Base-by-base conservation (phyloP, 2,113 vertebrate species). In the Salvator merianae region DNA sequence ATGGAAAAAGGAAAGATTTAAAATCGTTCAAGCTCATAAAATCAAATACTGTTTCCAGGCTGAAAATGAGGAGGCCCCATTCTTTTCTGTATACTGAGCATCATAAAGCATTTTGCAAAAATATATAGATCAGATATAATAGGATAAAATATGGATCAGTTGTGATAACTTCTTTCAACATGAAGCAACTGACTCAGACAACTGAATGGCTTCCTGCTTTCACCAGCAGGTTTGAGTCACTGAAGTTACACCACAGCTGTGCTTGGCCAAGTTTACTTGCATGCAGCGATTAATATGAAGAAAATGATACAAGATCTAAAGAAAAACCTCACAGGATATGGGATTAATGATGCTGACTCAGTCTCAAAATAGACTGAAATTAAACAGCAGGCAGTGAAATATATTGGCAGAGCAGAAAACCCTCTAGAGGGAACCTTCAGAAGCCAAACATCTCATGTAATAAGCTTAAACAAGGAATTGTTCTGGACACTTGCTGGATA, bases 121-220 rank as follows among this genome's bases (percentile, higher is more conserved):
- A 36, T 86, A 63, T 26, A 83, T 77, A 90, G 87, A 92, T 88
- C 81, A 86, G 84, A 3, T 82, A 72, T 32, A 68, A 62, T 2
- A 32, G 53, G 65, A 47, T 91, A 82, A 94, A 84, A 50, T 76
- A 90, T 66, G 71, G 89, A 43, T 55, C 81, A 84, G 59, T 65
- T 84, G 85, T 30, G 9, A 14, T 84, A 84, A 75, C 79, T 73
- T 86, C 81, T 73, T 92, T n/a, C n/a, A 90, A 93, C 90, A 93
- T 87, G 78, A 84, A 93, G 88, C 83, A 66, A 79, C 38, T 90
- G 85, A 90, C 88, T 94, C 88, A 88, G 82, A 76, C 75, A 84
- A 63, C 82, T 77, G 62, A 82, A 80, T 90, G 18, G 18, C 70
- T 90, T 81, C 86, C 69, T 79, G 77, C 24, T 1, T 1, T 59